Conservation (phyloP, 2,113 vertebrate genomes). For the Pycnonotus jocosus region DNA sequence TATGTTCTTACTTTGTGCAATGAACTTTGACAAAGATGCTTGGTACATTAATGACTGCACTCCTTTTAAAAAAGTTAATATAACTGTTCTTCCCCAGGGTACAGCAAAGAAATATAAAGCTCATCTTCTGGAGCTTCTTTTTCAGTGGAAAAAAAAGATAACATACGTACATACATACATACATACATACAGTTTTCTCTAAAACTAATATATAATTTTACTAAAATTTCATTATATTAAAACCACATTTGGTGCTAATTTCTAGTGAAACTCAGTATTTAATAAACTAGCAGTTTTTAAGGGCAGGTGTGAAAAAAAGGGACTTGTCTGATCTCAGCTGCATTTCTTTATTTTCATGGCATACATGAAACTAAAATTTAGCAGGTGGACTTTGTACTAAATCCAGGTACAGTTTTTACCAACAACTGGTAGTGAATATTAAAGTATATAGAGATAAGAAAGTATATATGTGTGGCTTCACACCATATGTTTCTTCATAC, state of each 20-base stretch:
- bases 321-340: neutral
- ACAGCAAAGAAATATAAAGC: neutral
- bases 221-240: neutral
- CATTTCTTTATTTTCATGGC: neutral
- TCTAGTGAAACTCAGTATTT: neutral
- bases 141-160: neutral
- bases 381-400: neutral
- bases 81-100: neutral
- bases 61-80: slow-evolving; percentile 16
- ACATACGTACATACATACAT: neutral
- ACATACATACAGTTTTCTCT: neutral
- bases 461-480: neutral
- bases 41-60: neutral
- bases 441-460: neutral
- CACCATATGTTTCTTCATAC: neutral
- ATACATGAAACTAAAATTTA: neutral
- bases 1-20: slow-evolving; percentile 27
- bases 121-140: slow-evolving; percentile 18
- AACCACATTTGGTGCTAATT: neutral
- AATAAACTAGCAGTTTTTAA: neutral
- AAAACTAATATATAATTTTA: neutral
- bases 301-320: neutral
- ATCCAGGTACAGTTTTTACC: neutral
- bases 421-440: neutral
- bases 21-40: slow-evolving; percentile 19